phyloP scores from a whole-genome alignment of 2,113 vertebrate species.

The Corythoichthys intestinalis region DNA sequence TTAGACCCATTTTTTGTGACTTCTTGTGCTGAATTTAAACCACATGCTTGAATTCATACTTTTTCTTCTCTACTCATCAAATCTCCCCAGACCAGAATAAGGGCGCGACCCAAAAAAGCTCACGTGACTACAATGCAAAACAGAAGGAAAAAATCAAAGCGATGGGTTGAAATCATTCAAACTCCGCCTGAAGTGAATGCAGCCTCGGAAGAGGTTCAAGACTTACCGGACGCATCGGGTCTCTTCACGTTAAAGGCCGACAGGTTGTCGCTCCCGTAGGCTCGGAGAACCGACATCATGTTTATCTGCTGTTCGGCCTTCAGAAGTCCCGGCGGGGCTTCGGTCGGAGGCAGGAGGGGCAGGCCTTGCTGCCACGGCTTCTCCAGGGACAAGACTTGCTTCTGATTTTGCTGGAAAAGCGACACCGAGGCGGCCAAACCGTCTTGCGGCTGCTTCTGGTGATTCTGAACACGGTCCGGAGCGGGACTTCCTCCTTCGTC shows the following conservation, averaged over 20 bases:
- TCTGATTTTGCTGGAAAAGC: constrained; percentile 54
- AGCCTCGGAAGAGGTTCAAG: constrained; percentile 31
- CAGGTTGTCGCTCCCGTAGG: constrained; percentile 92
- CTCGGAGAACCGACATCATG: constrained; percentile 96
- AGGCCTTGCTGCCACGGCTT: constrained; percentile 86
- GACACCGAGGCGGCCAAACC: constrained; percentile 49
- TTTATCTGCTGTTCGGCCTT: constrained; percentile 93
- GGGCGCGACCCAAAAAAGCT: no score
- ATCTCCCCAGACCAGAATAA: no score
- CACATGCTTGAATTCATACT: no score
- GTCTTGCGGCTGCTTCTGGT: constrained; percentile 54
- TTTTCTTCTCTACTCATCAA: no score
- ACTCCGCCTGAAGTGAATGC: no score
- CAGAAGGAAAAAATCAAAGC: no score
- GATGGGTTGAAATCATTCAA: no score
- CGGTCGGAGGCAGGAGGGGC: constrained; percentile 77
- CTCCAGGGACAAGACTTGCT: constrained; percentile 75
- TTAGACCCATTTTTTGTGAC: no score
- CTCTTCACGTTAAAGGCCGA: constrained; percentile 96
- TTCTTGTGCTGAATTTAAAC: no score
- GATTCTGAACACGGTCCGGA: constrained; percentile 63
- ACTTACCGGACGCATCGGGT: constrained; percentile 96
- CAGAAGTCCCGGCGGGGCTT: constrained; percentile 78
- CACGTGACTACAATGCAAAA: no score
- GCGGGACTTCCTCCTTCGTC: constrained; percentile 53